Base-by-base conservation (phyloP, 2,888 invertebrate species). In the Embidobia sp. region DNA sequence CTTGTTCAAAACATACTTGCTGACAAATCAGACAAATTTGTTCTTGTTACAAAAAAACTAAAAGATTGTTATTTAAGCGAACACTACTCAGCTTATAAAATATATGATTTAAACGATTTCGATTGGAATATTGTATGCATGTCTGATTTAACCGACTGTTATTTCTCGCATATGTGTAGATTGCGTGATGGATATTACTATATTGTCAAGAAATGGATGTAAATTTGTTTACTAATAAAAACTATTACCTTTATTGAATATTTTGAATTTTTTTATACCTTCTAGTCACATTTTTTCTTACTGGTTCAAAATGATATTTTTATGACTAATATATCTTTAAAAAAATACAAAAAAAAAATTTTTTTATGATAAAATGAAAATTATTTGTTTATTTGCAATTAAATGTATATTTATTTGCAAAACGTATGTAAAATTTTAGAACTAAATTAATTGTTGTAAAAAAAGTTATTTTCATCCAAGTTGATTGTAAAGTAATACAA, bases 201-300 rank as follows among this genome's bases (percentile, higher is more conserved):
- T 44, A 44, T 44, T 26, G 26, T 26, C 1, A 44, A 44, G 13
- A 42, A 16, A 18, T 42, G 42, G 42, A 42, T 42, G 42, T 42
- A 42, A 42, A 5, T 31, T 31, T n/a, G 3, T n/a, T 31, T 31
- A 8, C 3, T 31, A 31, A 31, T 4, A 22, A 22, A 22, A 22
- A n/a, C n/a, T n/a, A n/a, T n/a, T n/a, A n/a, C n/a, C n/a, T n/a
- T n/a, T n/a, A n/a, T n/a, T n/a, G n/a, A n/a, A n/a, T n/a, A n/a
- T n/a, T n/a, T n/a, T n/a, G n/a, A n/a, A n/a, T n/a, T n/a, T n/a
- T n/a, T n/a, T n/a, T n/a, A n/a, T n/a, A n/a, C n/a, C n/a, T n/a
- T n/a, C n/a, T n/a, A n/a, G n/a, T n/a, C n/a, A n/a, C n/a, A n/a
- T n/a, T n/a, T n/a, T n/a, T n/a, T n/a, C n/a, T n/a, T n/a, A n/a